These are phyloP conservation scores for Pterophyllum scalare DNA, from an alignment of 2,113 vertebrate genomes.

Conservation along the genomic window DNA sequence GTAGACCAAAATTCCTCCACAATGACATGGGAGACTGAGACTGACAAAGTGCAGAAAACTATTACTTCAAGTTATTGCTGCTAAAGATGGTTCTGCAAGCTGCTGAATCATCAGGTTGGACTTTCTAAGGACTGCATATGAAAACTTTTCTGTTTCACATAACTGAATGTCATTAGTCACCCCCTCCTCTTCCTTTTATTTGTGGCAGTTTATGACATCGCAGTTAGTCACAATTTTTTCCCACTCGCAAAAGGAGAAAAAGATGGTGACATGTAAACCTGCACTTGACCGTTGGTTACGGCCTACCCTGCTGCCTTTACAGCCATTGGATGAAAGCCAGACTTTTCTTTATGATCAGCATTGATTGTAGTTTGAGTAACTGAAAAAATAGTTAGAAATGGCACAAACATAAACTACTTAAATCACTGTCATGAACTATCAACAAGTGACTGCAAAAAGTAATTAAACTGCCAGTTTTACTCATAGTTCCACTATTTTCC, in stretches of 20 bases:
- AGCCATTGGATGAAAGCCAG: neutral
- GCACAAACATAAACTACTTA: too few relatives aligned
- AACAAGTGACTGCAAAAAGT: too few relatives aligned
- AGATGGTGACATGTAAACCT: neutral
- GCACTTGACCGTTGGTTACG: neutral
- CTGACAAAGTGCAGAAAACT: neutral
- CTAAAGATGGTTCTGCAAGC: neutral
- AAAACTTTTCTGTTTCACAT: neutral
- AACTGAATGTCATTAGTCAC: neutral
- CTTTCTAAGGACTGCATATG: neutral
- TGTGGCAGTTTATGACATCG: neutral
- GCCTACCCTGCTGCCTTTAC: neutral
- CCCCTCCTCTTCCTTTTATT: neutral
- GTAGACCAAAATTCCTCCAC: neutral
- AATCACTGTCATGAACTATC: too few relatives aligned
- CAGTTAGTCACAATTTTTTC: neutral
- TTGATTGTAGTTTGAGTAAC: too few relatives aligned
- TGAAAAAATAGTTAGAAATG: too few relatives aligned
- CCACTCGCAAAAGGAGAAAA: neutral
- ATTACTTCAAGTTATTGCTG: neutral
- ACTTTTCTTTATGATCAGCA: neutral
- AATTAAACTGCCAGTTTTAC: too few relatives aligned
- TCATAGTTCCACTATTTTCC: too few relatives aligned
- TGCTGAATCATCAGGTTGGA: neutral
- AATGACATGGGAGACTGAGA: fast-evolving